phyloP scores from a whole-genome alignment of 1,140 invertebrate genomes.

The Neodiprion virginianus region DNA sequence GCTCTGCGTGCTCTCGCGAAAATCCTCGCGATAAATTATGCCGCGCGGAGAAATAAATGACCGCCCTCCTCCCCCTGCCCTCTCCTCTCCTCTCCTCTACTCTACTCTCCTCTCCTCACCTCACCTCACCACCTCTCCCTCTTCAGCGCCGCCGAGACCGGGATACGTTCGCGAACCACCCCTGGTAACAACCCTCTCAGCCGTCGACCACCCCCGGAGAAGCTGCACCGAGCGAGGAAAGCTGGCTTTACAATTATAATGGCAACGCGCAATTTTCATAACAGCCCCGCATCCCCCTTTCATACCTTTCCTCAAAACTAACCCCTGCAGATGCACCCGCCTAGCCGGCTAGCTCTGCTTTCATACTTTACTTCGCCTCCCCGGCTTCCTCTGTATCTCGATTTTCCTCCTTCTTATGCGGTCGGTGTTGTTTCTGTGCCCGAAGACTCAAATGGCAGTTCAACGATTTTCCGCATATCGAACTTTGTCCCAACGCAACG shows the following conservation, averaged over 20 bases:
- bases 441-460: no score
- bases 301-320: conserved; percentile 46
- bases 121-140: conserved; percentile 18
- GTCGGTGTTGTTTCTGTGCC: no score
- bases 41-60: conserved; percentile 62
- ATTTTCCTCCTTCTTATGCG: no score
- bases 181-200: background rate
- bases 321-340: conserved; percentile 25
- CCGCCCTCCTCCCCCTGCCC: conserved; percentile 30
- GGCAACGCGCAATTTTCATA: conserved; percentile 62
- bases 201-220: conserved; percentile 1
- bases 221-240: conserved; percentile 50
- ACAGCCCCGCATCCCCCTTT: conserved; percentile 45
- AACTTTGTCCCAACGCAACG: no score
- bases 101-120: conserved; percentile 15
- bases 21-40: conserved; percentile 64
- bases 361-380: no score
- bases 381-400: conserved; percentile 11
- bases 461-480: no score
- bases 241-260: conserved; percentile 64
- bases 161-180: background rate
- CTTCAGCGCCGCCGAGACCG: background rate
- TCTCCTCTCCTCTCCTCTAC: conserved; percentile 15
- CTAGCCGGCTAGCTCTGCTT: conserved; percentile 12
- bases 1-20: conserved; percentile 61